Evolutionary conservation across 2,113 vertebrate species (phyloP).

Genomic region (Lagopus muta): DNA sequence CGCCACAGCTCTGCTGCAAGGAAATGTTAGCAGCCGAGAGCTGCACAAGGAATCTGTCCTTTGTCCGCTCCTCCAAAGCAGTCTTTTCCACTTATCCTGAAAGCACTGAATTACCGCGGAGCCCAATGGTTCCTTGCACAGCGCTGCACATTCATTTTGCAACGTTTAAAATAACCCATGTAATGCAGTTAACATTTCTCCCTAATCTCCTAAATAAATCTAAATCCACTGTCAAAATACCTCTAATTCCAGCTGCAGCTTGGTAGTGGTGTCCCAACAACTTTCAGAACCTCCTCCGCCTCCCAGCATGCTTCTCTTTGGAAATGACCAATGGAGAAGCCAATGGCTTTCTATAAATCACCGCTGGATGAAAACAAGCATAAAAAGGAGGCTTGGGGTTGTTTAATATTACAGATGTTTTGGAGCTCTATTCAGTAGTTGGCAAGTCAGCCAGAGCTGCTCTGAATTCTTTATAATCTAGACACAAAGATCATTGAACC

Average conservation of each 20-base stretch:
- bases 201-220: slow-evolving; percentile 59
- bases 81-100: not conserved
- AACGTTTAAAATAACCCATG: not conserved
- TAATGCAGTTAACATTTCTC: slow-evolving; percentile 36
- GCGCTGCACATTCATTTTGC: not conserved
- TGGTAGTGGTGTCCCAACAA: slow-evolving; percentile 6
- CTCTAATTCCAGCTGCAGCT: slow-evolving; percentile 51
- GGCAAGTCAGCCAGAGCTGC: slow-evolving; percentile 58
- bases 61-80: slow-evolving; percentile 38
- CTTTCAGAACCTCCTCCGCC: slow-evolving; percentile 1
- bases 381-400: slow-evolving; percentile 68
- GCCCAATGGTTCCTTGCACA: not conserved
- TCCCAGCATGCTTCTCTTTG: slow-evolving; percentile 34
- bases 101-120: not conserved
- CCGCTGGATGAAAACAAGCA: slow-evolving; percentile 56
- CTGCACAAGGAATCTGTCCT: slow-evolving; percentile 29
- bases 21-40: slow-evolving; percentile 1
- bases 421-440: slow-evolving; percentile 64
- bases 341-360: slow-evolving; percentile 70
- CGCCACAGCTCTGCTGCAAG: not conserved
- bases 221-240: slow-evolving; percentile 51
- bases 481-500: slow-evolving; percentile 67
- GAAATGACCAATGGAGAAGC: slow-evolving; percentile 54
- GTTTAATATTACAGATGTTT: slow-evolving; percentile 72
- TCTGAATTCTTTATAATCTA: slow-evolving; percentile 74